phyloP scores from a whole-genome alignment of 2,888 invertebrate genomes.

The Conomelus anceps region DNA sequence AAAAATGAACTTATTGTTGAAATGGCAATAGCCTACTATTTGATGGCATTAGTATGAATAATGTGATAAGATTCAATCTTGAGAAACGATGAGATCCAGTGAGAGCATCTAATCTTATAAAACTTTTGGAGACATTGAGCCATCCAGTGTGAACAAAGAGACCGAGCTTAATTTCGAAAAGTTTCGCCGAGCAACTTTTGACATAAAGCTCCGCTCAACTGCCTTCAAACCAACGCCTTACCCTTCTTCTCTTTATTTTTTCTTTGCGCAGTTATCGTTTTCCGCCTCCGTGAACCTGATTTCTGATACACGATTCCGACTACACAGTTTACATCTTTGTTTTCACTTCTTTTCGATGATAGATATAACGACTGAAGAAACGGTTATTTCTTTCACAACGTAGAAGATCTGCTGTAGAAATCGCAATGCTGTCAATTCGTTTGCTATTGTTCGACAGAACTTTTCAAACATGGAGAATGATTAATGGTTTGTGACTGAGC shows the following conservation, averaged over 20 bases:
- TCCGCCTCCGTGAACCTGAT: neutral
- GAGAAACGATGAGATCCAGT: neutral
- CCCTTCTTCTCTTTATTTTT: neutral
- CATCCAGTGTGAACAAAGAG: neutral
- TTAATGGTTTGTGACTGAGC: neutral
- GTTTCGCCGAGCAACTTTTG: neutral
- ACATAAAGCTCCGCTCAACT: neutral
- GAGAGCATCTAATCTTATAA: neutral
- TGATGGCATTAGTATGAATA: neutral
- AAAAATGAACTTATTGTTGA: neutral
- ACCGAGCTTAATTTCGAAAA: neutral
- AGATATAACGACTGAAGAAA: neutral
- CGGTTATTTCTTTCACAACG: neutral
- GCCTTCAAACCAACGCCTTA: neutral
- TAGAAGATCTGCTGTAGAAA: too few relatives aligned
- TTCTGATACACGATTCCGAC: neutral
- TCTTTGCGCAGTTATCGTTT: neutral
- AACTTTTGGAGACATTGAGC: neutral
- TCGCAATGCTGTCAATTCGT: neutral
- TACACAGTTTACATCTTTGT: neutral
- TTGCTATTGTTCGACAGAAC: neutral
- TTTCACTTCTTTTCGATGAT: neutral
- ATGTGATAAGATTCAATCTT: neutral
- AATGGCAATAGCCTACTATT: neutral
- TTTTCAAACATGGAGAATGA: neutral